These are phyloP conservation scores for Phyllotreta cruciferae DNA, from an alignment of 2,888 invertebrate genomes.

Conservation along the genomic window DNA sequence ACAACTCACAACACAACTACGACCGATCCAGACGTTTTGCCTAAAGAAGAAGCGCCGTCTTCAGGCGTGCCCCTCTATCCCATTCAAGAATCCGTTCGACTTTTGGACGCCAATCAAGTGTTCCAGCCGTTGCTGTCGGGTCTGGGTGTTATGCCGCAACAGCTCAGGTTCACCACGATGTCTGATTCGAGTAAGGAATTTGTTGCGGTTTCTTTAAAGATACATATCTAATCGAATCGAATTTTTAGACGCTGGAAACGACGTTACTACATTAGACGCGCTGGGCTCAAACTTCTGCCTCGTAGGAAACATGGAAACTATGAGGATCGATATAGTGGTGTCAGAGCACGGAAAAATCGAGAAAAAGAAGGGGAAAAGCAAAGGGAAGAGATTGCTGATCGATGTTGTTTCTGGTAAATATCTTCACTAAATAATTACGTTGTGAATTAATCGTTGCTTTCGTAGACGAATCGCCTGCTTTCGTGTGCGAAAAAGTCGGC, in stretches of 20 bases:
- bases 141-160: conserved; percentile 89
- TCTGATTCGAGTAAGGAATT: conserved; percentile 53
- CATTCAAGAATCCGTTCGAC: conserved; percentile 81
- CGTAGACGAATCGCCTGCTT: conserved; percentile 80
- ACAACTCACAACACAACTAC: conserved; percentile 57
- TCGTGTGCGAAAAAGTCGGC: conserved; percentile 89
- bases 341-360: conserved; percentile 80
- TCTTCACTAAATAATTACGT: conserved; percentile 1
- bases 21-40: conserved; percentile 63
- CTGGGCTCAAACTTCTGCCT: conserved; percentile 87
- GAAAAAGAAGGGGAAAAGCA: conserved; percentile 64
- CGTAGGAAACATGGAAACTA: conserved; percentile 83
- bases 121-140: conserved; percentile 91
- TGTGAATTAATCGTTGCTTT: background rate
- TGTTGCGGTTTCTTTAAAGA: conserved; percentile 3
- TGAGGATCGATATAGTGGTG: conserved; percentile 94
- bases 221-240: conserved; percentile 6
- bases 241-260: conserved; percentile 62
- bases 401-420: conserved; percentile 51
- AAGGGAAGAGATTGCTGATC: conserved; percentile 55
- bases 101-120: conserved; percentile 92
- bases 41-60: conserved; percentile 60
- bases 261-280: conserved; percentile 79
- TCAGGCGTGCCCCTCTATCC: conserved; percentile 71
- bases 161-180: conserved; percentile 67